Conservation (phyloP, 2,113 vertebrate genomes). For the Nanger granti region DNA sequence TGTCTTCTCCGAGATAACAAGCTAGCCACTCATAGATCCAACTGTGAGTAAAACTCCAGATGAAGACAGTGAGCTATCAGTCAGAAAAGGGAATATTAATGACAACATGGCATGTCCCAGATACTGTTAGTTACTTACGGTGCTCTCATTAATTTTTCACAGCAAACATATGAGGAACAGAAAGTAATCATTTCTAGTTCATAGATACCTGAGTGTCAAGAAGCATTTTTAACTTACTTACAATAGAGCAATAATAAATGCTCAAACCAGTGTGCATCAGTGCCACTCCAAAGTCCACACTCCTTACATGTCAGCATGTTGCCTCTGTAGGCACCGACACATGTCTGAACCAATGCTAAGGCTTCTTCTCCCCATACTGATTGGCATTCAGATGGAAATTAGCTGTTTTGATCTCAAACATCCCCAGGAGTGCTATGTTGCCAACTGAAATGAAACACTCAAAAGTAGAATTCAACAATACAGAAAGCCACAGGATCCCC, state of each 20-base stretch:
- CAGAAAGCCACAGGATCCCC: neutral
- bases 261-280: neutral
- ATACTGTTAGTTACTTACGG: neutral
- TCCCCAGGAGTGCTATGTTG: neutral
- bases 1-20: too few relatives aligned
- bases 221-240: neutral
- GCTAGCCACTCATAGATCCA: neutral
- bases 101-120: neutral
- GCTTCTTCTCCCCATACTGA: neutral
- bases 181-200: neutral
- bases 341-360: neutral
- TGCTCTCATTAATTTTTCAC: neutral
- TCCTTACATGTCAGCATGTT: neutral
- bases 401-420: neutral
- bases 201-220: neutral
- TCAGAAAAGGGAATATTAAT: neutral
- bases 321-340: fast-evolving
- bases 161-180: neutral
- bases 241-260: too few relatives aligned
- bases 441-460: neutral
- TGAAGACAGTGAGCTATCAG: neutral
- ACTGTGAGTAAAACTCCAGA: neutral
- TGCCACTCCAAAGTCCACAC: too few relatives aligned
- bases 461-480: neutral
- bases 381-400: neutral